Conservation (phyloP, 2,888 invertebrate genomes). For the Xestoiulus laeticollis region DNA sequence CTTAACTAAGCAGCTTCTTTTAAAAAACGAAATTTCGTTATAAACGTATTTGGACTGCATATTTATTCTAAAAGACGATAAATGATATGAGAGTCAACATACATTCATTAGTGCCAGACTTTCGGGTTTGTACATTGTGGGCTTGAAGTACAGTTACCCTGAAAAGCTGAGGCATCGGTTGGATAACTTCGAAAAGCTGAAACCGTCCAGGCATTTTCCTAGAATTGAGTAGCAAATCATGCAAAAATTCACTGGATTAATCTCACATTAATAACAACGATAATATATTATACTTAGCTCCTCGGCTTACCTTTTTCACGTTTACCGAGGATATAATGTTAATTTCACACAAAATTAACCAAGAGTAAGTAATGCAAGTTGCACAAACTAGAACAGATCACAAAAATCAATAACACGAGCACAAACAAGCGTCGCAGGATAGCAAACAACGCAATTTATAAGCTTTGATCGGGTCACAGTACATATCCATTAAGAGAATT, state of each 20-base stretch:
- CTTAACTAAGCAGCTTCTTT: too few species aligned
- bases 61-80: too few species aligned
- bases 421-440: neutral
- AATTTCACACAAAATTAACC: neutral
- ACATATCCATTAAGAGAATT: neutral
- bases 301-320: neutral
- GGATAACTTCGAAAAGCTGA: neutral
- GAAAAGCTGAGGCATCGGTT: neutral
- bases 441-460: neutral
- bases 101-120: neutral
- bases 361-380: neutral
- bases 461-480: neutral
- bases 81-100: neutral
- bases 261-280: neutral
- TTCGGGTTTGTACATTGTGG: neutral
- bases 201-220: neutral
- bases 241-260: neutral
- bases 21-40: too few species aligned
- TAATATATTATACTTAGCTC: neutral
- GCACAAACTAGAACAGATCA: neutral
- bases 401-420: neutral
- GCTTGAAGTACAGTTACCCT: neutral
- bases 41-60: too few species aligned
- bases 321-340: too few species aligned
- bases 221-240: neutral